Base-by-base conservation (phyloP, 2,797 vertebrate genomes). In the Myiotriccus ornatus region DNA sequence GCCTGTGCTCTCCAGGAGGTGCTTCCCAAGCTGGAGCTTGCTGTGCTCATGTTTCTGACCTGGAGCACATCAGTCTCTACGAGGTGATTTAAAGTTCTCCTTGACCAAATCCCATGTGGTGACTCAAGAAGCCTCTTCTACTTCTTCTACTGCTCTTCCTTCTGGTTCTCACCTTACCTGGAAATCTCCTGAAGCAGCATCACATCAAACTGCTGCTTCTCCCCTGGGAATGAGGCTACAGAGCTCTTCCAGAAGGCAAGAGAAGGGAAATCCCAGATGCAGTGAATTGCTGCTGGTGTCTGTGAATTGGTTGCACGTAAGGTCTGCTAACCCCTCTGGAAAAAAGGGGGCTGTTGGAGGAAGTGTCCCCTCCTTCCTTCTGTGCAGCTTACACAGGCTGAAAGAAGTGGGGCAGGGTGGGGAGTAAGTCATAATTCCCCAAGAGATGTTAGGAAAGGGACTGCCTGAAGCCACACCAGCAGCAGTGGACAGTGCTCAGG, bases 241-340 rank as follows among this genome's bases (percentile, higher is more conserved):
- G 39, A 70, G 14, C 37, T 89, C 69, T 83, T 74, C 27, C 17
- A 12, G 21, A 75, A 35, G 56, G 41, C 57, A 30, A 22, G 67
- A 87, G 75, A 56, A 74, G 32, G 28, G 34, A 63, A 65, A 68
- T 73, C n/a, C 13, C 14, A 44, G 50, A 25, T 43, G 35, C 47
- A 37, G 8, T 13, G 34, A 67, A 47, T 12, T 55, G 27, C 37
- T 88, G 19, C 19, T 2, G 5, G 16, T 55, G 4, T 28, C 53
- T 50, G 41, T n/a, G 41, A 35, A 32, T 77, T 0, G 0, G 27
- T 0, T 49, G 13, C 0, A 0, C 10, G 2, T 2, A 9, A 78
- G 24, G 30, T 28, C 25, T 67, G 13, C 25, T 59, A 55, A 60
- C 3, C 6, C 6, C 41, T 52, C 34, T 56, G 81, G 49, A 55